Conservation (phyloP, 2,797 vertebrate species). For the Apodemus agrarius region DNA sequence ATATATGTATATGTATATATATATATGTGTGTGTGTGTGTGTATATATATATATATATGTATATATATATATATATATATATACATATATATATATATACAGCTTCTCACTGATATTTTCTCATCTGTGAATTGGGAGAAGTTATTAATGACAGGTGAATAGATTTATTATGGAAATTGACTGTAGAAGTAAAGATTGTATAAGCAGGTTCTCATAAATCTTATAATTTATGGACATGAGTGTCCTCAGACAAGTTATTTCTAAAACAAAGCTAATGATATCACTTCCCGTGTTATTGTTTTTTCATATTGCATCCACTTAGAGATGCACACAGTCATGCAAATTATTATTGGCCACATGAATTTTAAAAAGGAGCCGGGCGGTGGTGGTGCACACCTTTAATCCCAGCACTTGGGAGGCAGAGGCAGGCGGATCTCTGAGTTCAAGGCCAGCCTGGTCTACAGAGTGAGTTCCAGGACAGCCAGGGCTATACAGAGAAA, state of each 20-base stretch:
- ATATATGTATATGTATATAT: no score
- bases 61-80: no score
- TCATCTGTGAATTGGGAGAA: neutral
- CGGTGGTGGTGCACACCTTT: no score
- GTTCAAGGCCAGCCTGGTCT: no score
- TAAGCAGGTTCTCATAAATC: neutral
- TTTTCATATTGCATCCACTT: neutral
- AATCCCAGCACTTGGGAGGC: no score
- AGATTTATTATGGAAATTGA: slow-evolving; percentile 30
- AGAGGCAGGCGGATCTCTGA: no score
- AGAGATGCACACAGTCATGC: neutral
- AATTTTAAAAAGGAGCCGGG: neutral
- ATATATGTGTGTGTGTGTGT: no score
- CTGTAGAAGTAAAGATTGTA: neutral
- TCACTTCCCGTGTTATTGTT: neutral
- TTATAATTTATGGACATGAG: neutral
- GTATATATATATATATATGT: no score
- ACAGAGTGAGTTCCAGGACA: no score
- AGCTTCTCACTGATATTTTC: neutral
- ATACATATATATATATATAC: neutral
- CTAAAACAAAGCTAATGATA: neutral
- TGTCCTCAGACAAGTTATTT: neutral
- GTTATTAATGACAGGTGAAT: neutral
- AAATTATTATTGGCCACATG: neutral
- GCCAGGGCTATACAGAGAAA: no score